A percentile compares a stretch with the other conserved stretches of the same genome.
phyloP scores from a whole-genome alignment of 2,888 invertebrate genomes.

The Chouioia cunea region DNA sequence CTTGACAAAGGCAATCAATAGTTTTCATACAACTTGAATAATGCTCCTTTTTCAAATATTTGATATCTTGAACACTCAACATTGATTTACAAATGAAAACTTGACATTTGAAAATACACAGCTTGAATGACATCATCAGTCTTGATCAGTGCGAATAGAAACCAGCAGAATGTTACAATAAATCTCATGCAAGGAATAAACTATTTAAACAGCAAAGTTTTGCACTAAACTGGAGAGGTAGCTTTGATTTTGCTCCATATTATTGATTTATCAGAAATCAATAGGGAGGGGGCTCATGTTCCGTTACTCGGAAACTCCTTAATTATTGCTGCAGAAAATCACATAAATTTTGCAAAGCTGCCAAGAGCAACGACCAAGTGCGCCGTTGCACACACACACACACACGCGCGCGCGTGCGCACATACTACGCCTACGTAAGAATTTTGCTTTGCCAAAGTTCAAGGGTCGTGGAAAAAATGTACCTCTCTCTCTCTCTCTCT shows the following conservation, averaged over 20 bases:
- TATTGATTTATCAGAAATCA: slow-evolving; percentile 41
- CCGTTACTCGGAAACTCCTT: slow-evolving; percentile 4
- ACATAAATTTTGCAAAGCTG: slow-evolving; percentile 1
- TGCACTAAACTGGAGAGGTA: too few species aligned
- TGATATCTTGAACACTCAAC: too few species aligned
- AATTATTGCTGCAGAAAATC: slow-evolving; percentile 18
- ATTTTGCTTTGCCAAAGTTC: slow-evolving; percentile 23
- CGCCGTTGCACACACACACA: background rate
- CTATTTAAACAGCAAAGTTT: too few species aligned
- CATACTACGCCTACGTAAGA: background rate
- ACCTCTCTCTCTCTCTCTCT: slow-evolving; percentile 8
- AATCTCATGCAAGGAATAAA: too few species aligned
- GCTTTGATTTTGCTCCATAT: slow-evolving; percentile 11
- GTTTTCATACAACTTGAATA: too few species aligned
- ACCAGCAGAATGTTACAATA: too few species aligned
- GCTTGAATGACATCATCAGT: too few species aligned
- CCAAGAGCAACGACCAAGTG: background rate
- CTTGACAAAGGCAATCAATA: too few species aligned
- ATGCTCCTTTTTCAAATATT: too few species aligned
- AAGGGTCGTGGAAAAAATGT: slow-evolving; percentile 34
- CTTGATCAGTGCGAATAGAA: too few species aligned
- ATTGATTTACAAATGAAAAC: too few species aligned
- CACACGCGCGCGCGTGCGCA: background rate
- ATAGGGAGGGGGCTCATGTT: slow-evolving; percentile 6
- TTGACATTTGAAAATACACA: too few species aligned